A percentile compares a stretch with the other conserved stretches of the same genome.
Evolutionary conservation across 2,888 invertebrate species (phyloP).

Genomic region (Metellina segmentata): DNA sequence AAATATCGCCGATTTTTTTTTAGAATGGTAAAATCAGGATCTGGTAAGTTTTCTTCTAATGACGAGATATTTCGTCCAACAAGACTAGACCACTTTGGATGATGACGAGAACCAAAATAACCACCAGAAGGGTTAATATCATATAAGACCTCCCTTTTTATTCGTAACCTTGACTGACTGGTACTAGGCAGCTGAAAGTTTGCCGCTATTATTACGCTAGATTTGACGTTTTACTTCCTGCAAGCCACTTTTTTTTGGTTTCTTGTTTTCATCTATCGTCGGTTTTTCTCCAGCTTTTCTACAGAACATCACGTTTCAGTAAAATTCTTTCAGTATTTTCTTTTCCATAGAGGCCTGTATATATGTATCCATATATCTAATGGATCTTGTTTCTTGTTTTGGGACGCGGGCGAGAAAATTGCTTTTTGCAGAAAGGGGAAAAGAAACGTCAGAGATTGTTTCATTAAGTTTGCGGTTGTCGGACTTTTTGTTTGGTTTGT

Average conservation of each 20-base stretch:
- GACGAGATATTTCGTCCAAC: too few relatives aligned
- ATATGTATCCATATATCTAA: slow-evolving; percentile 1
- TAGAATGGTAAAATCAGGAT: too few relatives aligned
- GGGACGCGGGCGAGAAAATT: slow-evolving; percentile 39
- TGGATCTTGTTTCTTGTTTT: slow-evolving; percentile 52
- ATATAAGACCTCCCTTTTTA: not conserved
- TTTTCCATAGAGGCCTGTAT: not conserved
- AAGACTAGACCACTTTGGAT: too few relatives aligned
- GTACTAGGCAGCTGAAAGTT: not conserved
- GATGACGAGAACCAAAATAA: too few relatives aligned
- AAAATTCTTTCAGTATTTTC: slow-evolving; percentile 43
- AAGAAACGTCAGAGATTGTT: slow-evolving; percentile 42
- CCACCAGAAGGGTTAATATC: not conserved
- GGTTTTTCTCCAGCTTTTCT: slow-evolving; percentile 29
- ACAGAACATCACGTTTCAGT: slow-evolving; percentile 56
- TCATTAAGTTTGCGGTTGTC: slow-evolving; percentile 42
- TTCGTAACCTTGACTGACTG: not conserved
- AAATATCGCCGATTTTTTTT: too few relatives aligned
- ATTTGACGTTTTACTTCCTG: slow-evolving; percentile 17
- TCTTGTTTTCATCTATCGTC: slow-evolving; percentile 7
- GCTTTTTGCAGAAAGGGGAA: slow-evolving; percentile 16
- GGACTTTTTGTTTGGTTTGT: not conserved
- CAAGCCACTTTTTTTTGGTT: not conserved
- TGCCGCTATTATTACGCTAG: not conserved
- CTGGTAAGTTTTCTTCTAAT: too few relatives aligned